Base-by-base conservation (phyloP, 37 sponge, comb jelly and placozoan genomes). In the Petrosia ficiformis region DNA sequence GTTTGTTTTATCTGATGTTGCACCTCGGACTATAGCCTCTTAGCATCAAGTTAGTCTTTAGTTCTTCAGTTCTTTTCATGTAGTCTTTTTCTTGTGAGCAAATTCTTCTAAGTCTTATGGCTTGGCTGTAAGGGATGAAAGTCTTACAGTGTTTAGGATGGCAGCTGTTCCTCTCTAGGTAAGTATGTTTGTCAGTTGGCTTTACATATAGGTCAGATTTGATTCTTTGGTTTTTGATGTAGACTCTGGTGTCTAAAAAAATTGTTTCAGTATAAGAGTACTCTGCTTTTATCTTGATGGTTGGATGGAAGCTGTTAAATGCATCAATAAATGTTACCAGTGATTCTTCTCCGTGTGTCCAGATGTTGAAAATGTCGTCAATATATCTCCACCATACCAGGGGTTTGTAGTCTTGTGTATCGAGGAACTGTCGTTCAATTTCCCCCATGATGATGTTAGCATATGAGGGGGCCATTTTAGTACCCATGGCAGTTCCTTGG, bases 371-470 rank as follows among this genome's bases (percentile, higher is more conserved):
- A 2, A 78, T 72, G 57, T 78, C 71, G 52, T 74, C 80, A 21
- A 78, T 78, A 71, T 29, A 78, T 42, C 80, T 14, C 71, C 57
- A 54, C 80, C 72, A 80, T 0, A 44, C 30, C 21, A 1, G 44
- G 32, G 73, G 57, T 32, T 28, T 71, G 32, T 11, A 22, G 33
- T 22, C 26, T 67, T 56, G 28, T 44, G 2, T 72, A 1, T 28
- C 26, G 16, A 71, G 78, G 2, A 60, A 38, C 57, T 39, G 26
- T 36, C 57, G 52, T 74, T 70, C 80, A 5, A 80, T 39, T 26
- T 57, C 59, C 22, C 65, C 71, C 80, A 80, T 72, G 36, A 80
- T 57, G 16, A 80, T 57, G 40, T 80, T 80, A 5, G 80, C 80
- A 48, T 68, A 70, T 36, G 59, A 54, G 21, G 82, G 80, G 26